A percentile compares a stretch with the other conserved stretches of the same genome.
Evolutionary conservation across 2,113 vertebrate genomes (phyloP).

Genomic region (Chionis minor): DNA sequence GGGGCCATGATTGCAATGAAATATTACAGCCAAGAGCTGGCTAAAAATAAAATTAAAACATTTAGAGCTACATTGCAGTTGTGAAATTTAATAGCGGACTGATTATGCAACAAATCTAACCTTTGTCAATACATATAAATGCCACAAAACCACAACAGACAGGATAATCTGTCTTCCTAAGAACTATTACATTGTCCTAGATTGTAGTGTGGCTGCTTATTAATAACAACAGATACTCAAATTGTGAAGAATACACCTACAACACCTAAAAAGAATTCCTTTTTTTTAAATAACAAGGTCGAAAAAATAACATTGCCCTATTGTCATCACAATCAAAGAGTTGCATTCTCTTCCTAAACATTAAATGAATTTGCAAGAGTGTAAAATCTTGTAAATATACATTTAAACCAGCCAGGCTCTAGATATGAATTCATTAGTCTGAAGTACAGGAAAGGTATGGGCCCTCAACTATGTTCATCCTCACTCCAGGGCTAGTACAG

Average conservation of each 20-base stretch:
- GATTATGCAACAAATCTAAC: background rate
- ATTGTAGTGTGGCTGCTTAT: background rate
- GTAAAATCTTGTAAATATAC: background rate
- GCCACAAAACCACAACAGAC: background rate
- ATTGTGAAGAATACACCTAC: background rate
- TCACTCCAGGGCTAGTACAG: background rate
- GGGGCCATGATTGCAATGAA: slow-evolving; percentile 92
- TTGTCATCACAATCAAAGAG: background rate
- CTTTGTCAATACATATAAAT: background rate
- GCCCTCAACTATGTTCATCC: background rate
- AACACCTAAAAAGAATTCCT: background rate
- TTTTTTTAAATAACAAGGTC: background rate
- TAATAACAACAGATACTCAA: background rate
- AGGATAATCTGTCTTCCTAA: background rate
- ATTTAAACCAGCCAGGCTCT: background rate
- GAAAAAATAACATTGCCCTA: background rate
- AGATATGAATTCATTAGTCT: background rate
- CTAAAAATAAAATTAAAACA: slow-evolving; percentile 56
- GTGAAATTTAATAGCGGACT: slow-evolving; percentile 16
- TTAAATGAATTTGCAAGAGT: background rate
- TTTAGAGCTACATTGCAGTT: background rate
- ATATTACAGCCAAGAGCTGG: slow-evolving; percentile 82
- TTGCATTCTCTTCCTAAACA: background rate
- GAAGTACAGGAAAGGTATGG: background rate
- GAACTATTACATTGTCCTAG: background rate